Evolutionary conservation across 2,888 invertebrate species (phyloP), one percentile per base, ranked within the genome.

Genomic region (Diloba caeruleocephala): DNA sequence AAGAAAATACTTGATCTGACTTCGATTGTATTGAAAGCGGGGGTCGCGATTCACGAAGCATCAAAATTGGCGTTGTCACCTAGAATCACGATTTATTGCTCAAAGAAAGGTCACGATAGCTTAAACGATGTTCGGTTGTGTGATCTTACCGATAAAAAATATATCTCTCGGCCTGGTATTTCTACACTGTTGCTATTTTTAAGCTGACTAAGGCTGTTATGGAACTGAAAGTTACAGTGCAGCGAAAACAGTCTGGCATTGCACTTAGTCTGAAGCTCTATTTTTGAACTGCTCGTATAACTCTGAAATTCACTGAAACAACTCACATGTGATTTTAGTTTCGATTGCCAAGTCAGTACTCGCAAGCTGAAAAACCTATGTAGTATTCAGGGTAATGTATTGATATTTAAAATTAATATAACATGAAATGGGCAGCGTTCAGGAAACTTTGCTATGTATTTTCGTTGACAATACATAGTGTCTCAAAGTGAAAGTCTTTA

Each of bases 1-100:
- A 21, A 13, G 21, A 42, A 50, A 46, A 23, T 38, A 25, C 33
- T 37, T 46, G 28, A 34, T 29, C 28, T 13, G 13, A 3, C 6
- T 29, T 62, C 41, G 34, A 48, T 39, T 13, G 15, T 41, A 25
- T 28, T 17, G 12, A 41, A 43, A 56, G 14, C 41, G 9, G 6
- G 9, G 37, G 21, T 19, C 19, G 23, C 19, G 26, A 31, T 29
- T 34, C 23, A 25, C 43, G 25, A 53, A 68, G 46, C 62, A 53
- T 48, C 50, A 53, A 42, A 48, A 48, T 51, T 49, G 63, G 25
- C 37, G 44, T 36, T 66, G 63, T 66, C 63, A 41, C 43, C 26
- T 29, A 39, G 1, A 44, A 63, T 37, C 29, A 52, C 37, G 43
- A 63, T 64, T 64, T 69, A 59, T 63, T 45, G 39, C 33, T 39